These are phyloP conservation scores for Pseudocheirus occidentalis DNA, from an alignment of 2,797 vertebrate genomes.

Conservation along the genomic window DNA sequence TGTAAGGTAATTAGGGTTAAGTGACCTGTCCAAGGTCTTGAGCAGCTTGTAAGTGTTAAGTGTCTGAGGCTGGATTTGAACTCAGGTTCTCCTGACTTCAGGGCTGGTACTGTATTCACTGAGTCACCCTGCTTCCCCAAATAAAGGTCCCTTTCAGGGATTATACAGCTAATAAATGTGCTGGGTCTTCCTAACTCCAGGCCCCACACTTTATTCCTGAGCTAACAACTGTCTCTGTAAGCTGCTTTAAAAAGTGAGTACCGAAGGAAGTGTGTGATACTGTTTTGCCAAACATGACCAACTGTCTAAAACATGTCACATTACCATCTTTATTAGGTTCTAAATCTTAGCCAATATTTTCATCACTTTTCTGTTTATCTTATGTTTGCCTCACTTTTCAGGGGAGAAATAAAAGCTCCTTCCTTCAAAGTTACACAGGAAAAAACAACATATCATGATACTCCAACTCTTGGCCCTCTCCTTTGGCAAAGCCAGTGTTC, in stretches of 20 bases:
- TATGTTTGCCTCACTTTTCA: neutral
- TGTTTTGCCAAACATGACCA: neutral
- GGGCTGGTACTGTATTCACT: too few species aligned
- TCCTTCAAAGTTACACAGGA: neutral
- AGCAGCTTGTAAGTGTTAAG: too few species aligned
- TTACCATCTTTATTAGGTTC: neutral
- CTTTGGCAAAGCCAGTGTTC: too few species aligned
- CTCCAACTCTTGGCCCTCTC: neutral
- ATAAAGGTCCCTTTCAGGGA: neutral
- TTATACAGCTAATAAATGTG: neutral
- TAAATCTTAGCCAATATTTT: neutral
- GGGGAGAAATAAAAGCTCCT: neutral
- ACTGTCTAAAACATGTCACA: neutral
- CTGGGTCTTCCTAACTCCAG: neutral
- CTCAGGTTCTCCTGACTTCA: too few species aligned
- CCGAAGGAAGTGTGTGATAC: neutral
- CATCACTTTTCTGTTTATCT: neutral
- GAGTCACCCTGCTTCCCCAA: too few species aligned
- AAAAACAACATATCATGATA: neutral
- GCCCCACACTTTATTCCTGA: neutral
- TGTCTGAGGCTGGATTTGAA: too few species aligned
- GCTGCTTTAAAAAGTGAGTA: neutral
- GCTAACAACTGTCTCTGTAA: neutral
- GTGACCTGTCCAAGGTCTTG: too few species aligned
- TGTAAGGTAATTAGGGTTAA: too few species aligned